Percentiles rank a stretch among this genome's conserved stretches.
Conservation (phyloP, 2,797 vertebrate genomes). For the Helostoma temminkii region DNA sequence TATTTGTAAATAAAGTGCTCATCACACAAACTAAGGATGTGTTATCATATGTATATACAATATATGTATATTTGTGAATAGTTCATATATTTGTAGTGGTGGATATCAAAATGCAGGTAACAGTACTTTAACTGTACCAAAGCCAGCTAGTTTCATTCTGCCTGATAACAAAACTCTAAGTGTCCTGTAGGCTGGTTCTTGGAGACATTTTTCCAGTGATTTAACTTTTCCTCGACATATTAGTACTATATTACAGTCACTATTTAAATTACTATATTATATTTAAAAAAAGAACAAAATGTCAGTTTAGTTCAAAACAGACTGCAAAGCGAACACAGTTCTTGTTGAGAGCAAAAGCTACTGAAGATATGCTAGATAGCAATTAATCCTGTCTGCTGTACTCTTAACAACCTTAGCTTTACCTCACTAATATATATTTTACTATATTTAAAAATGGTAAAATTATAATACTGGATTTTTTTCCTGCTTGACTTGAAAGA, state of each 20-base stretch:
- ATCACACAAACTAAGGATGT: slow-evolving; percentile 82
- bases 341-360: slow-evolving; percentile 5
- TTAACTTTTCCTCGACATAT: neutral
- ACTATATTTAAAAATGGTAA: too few relatives aligned
- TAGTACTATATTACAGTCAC: neutral
- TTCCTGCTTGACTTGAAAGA: too few relatives aligned
- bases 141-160: too few relatives aligned
- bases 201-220: neutral
- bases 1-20: slow-evolving; percentile 99
- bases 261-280: too few relatives aligned
- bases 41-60: neutral
- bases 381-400: neutral
- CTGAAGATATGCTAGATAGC: neutral
- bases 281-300: neutral
- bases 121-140: too few relatives aligned
- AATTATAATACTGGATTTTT: too few relatives aligned
- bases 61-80: too few relatives aligned
- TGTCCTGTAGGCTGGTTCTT: too few relatives aligned
- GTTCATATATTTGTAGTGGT: neutral
- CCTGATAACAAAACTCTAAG: neutral
- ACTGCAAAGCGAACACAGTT: neutral
- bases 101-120: neutral
- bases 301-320: neutral
- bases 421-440: too few relatives aligned
- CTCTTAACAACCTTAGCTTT: neutral